Percentiles rank a stretch among this genome's conserved stretches.
These are phyloP conservation scores for Gymnocypris eckloni DNA, from an alignment of 2,797 vertebrate species.

Conservation along the genomic window DNA sequence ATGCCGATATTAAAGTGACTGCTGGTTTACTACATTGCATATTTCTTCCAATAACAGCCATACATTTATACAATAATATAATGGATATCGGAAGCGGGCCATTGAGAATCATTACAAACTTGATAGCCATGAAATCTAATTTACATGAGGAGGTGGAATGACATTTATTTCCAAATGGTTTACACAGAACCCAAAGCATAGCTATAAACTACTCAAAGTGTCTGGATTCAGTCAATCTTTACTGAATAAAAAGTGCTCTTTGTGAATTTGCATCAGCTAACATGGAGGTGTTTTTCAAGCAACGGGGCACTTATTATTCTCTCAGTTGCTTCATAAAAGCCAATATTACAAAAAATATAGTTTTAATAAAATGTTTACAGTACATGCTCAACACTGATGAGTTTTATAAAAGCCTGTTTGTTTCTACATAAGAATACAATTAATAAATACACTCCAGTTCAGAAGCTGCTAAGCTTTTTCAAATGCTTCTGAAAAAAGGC, in stretches of 20 bases:
- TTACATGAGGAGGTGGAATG: constrained; percentile 14
- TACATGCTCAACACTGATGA: neutral
- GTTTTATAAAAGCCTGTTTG: neutral
- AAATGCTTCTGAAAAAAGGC: neutral
- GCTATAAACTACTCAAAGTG: neutral
- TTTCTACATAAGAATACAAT: neutral
- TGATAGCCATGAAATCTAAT: constrained; percentile 24
- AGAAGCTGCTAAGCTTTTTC: neutral
- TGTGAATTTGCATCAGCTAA: constrained; percentile 1
- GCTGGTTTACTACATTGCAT: neutral
- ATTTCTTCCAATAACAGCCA: constrained; percentile 11
- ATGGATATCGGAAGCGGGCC: constrained; percentile 5
- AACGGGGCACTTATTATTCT: neutral
- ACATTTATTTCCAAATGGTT: constrained; percentile 17
- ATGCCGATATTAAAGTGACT: neutral
- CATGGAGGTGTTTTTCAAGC: neutral
- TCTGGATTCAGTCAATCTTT: constrained; percentile 4
- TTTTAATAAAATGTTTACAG: neutral
- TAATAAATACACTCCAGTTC: neutral
- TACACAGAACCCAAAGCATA: constrained; percentile 2
- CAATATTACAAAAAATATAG: neutral
- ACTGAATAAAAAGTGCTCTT: neutral
- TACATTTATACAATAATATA: constrained; percentile 8
- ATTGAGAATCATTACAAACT: constrained; percentile 3
- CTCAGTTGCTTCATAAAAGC: constrained; percentile 4